Percentiles rank a stretch among this genome's conserved stretches.
These are phyloP conservation scores for Dendroctonus ponderosae DNA, from an alignment of 1,140 invertebrate species.

Conservation along the genomic window DNA sequence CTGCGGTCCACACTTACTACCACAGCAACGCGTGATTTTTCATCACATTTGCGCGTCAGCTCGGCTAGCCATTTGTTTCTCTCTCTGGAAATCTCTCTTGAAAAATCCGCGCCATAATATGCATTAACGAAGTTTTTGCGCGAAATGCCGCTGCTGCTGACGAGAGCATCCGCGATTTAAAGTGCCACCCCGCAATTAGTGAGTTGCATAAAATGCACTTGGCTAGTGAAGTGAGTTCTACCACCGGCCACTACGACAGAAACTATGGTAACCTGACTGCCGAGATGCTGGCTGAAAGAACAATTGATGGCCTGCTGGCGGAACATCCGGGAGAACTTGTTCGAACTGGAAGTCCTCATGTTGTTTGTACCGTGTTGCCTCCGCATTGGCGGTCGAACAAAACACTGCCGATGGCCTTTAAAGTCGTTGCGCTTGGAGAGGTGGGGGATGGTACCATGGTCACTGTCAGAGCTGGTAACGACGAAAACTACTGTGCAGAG, in stretches of 20 bases:
- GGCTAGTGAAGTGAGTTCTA: conserved; percentile 68
- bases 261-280: conserved; percentile 66
- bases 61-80: conserved; percentile 18
- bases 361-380: conserved; percentile 88
- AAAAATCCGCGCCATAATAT: conserved; percentile 30
- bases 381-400: conserved; percentile 96
- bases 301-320: conserved; percentile 74
- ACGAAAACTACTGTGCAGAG: conserved; percentile 95
- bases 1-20: conserved; percentile 43
- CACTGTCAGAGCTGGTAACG: conserved; percentile 90
- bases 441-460: conserved; percentile 94
- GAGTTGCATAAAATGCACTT: conserved; percentile 58
- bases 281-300: conserved; percentile 78
- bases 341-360: conserved; percentile 89
- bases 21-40: conserved; percentile 49
- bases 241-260: conserved; percentile 58
- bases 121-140: conserved; percentile 14
- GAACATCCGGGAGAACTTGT: conserved; percentile 93
- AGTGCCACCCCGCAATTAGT: no score
- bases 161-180: no score
- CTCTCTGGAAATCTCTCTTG: conserved; percentile 8
- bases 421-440: conserved; percentile 89
- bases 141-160: conserved; percentile 1
- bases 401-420: conserved; percentile 90
- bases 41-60: conserved; percentile 45